Evolutionary conservation across 1,140 invertebrate species (phyloP), one percentile per base, ranked within the genome.

Genomic region (Grapholita molesta): DNA sequence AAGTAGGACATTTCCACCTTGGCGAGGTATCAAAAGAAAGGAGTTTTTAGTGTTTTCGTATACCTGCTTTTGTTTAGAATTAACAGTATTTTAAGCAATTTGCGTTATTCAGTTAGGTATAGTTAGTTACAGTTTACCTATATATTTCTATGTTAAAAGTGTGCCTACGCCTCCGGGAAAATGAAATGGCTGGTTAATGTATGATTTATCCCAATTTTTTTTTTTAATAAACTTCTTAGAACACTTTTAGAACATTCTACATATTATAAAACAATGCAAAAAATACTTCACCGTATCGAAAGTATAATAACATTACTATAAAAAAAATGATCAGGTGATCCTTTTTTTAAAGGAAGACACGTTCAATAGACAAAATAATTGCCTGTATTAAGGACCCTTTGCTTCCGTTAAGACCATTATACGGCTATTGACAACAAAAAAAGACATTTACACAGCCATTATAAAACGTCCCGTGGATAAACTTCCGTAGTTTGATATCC

Each of bases 1-100:
- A 76, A 80, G 74, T 76, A 66, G 72, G 66, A 67, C 69, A 67
- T 66, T 61, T 61, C 55, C 55, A 61, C 25, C 55, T 61, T 15
- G 55, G 28, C 4, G 15, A 32, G 24, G 28, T 48, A 61, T 61
- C 30, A 61, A 61, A 30, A 61, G n/a, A 8, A 12, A 32, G 55
- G 38, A 25, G 24, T 68, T 71, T 72, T 66, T 67, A 70, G 61
- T 52, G 77, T 57, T 70, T 68, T 67, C 28, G 48, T 64, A 30
- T 61, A 30, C n/a, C 8, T 21, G 18, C 9, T 21, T 48, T 48
- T 9, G 6, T 21, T 12, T 42, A 42, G 12, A 48, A 18, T 6
- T 9, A 21, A 5, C 18, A 48, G 7, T 48, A 48, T 9, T 2
- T 18, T 4, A 30, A 4, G 3, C 28, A 30, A 7, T 30, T 30